These are phyloP conservation scores for Metridium senile DNA, from an alignment of 92 coral and sea anemone genomes.

Conservation along the genomic window DNA sequence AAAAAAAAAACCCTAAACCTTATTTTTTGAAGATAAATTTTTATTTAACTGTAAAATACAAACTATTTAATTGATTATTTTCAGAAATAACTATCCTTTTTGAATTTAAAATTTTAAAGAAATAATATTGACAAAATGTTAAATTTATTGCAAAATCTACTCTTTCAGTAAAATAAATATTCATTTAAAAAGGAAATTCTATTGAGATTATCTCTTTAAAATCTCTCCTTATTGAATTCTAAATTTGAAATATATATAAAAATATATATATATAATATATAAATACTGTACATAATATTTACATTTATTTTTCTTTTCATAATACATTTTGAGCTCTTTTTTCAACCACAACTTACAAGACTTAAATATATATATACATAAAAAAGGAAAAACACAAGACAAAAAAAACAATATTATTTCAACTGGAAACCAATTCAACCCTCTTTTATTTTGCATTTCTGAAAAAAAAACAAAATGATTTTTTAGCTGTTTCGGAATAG, in stretches of 20 bases:
- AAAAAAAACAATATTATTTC: too few species aligned
- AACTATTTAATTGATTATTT: not conserved
- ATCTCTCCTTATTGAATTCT: not conserved
- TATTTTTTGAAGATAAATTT: too few species aligned
- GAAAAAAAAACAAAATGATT: too few species aligned
- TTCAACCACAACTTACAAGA: too few species aligned
- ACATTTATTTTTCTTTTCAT: not conserved
- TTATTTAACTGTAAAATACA: too few species aligned
- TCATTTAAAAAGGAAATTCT: not conserved
- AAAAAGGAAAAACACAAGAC: too few species aligned
- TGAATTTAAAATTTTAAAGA: not conserved
- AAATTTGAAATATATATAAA: not conserved
- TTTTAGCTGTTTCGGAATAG: too few species aligned
- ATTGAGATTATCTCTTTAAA: not conserved
- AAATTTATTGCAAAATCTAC: not conserved
- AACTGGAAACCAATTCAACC: too few species aligned
- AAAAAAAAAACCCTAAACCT: too few species aligned
- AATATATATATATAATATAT: not conserved
- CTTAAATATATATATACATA: too few species aligned
- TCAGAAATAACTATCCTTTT: not conserved
- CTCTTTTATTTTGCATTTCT: too few species aligned
- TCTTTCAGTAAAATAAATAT: not conserved
- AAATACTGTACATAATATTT: not conserved
- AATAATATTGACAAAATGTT: not conserved
- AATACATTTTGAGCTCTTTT: too few species aligned